phyloP scores from a whole-genome alignment of 2,888 invertebrate species.

The Lithophane socia region DNA sequence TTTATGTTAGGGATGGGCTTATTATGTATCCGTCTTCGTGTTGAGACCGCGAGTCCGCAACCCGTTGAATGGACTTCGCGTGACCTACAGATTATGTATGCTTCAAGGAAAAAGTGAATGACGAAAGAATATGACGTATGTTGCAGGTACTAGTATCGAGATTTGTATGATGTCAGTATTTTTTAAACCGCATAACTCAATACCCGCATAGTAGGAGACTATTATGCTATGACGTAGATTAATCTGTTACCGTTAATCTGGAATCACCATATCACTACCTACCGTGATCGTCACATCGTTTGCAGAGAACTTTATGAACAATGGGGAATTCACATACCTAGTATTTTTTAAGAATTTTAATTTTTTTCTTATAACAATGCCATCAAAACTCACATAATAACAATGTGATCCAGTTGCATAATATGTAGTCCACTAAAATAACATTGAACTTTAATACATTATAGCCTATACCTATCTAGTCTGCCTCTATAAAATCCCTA shows the following conservation, averaged over 20 bases:
- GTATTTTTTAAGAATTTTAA: background rate
- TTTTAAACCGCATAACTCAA: background rate
- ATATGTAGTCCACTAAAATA: no score
- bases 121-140: conserved; percentile 46
- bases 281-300: background rate
- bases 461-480: background rate
- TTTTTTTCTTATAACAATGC: conserved; percentile 3
- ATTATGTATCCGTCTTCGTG: conserved; percentile 33
- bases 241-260: background rate
- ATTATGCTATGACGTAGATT: conserved; percentile 17
- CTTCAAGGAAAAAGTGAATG: conserved; percentile 52
- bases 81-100: conserved; percentile 47
- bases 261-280: background rate
- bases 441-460: no score
- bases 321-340: background rate
- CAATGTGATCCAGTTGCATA: conserved; percentile 2
- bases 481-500: conserved; percentile 7
- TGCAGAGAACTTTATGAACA: background rate
- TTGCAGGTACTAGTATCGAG: conserved; percentile 14
- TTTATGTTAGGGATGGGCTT: conserved; percentile 47
- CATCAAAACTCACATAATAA: background rate
- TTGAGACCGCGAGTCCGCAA: conserved; percentile 26
- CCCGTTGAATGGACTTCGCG: conserved; percentile 25
- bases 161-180: conserved; percentile 26
- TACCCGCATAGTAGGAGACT: background rate